These are phyloP conservation scores for Dynastes grantii DNA, from an alignment of 2,888 invertebrate species.

Conservation along the genomic window DNA sequence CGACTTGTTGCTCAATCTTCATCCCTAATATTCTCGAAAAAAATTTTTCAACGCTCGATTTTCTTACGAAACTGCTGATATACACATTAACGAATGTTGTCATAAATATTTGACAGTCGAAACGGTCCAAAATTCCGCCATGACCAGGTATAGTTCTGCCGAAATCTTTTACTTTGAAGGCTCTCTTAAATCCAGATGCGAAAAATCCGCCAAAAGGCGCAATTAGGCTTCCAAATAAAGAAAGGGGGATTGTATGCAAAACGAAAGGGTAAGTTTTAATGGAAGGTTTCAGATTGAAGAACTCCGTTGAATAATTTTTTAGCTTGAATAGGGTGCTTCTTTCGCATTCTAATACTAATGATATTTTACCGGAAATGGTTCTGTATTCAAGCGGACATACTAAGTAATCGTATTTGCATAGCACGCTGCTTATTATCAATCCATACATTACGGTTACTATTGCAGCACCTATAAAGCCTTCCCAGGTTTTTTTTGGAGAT, in stretches of 20 bases:
- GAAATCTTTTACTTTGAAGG: slow-evolving; percentile 99
- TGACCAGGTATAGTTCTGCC: slow-evolving; percentile 99
- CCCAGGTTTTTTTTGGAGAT: slow-evolving; percentile 99
- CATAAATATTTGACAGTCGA: slow-evolving; percentile 99
- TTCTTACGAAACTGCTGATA: slow-evolving; percentile 81
- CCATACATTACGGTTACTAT: slow-evolving; percentile 94
- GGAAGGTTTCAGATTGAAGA: slow-evolving; percentile 64
- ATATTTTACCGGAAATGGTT: slow-evolving; percentile 86
- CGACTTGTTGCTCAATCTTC: slow-evolving; percentile 92
- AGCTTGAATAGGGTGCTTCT: slow-evolving; percentile 90
- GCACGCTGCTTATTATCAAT: slow-evolving; percentile 86
- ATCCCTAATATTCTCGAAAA: slow-evolving; percentile 92
- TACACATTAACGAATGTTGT: slow-evolving; percentile 99
- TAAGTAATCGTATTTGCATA: slow-evolving; percentile 95
- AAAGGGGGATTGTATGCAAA: slow-evolving; percentile 93
- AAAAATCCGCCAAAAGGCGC: slow-evolving; percentile 99
- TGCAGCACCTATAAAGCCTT: slow-evolving; percentile 98
- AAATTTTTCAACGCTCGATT: slow-evolving; percentile 82
- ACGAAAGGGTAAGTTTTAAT: slow-evolving; percentile 88
- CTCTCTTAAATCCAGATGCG: slow-evolving; percentile 99
- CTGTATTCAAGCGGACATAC: slow-evolving; percentile 98
- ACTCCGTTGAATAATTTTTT: slow-evolving; percentile 79
- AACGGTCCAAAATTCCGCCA: slow-evolving; percentile 99
- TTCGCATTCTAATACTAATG: slow-evolving; percentile 94
- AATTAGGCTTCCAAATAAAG: slow-evolving; percentile 97